These are phyloP conservation scores for Eretmochelys imbricata DNA, from an alignment of 2,113 vertebrate genomes.

Conservation along the genomic window DNA sequence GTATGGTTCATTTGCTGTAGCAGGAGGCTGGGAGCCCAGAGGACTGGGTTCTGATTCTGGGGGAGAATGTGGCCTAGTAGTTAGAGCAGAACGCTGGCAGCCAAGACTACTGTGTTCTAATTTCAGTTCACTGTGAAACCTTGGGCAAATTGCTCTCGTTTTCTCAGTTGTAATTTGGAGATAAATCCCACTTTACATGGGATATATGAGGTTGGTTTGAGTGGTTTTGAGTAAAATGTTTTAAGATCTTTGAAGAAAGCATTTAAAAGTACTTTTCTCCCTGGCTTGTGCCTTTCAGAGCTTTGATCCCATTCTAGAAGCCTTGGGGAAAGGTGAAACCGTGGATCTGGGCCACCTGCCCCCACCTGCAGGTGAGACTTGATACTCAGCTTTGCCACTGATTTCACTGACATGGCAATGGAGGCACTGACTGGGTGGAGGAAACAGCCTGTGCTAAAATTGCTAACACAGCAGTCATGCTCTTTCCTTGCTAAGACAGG, in stretches of 20 bases:
- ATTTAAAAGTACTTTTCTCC: neutral
- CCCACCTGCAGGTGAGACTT: conserved; percentile 85
- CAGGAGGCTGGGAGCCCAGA: neutral
- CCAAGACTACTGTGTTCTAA: neutral
- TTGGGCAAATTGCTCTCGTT: fast-evolving
- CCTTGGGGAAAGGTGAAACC: conserved; percentile 77
- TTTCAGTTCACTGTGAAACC: neutral
- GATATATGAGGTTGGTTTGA: neutral
- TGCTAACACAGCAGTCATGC: neutral
- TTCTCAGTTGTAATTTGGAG: neutral
- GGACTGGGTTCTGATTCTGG: neutral
- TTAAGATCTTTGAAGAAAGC: neutral
- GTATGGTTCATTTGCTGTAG: neutral
- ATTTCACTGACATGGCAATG: neutral
- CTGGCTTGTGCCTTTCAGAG: conserved; percentile 70
- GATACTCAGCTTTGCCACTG: neutral
- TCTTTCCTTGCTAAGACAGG: neutral
- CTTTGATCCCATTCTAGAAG: conserved; percentile 82
- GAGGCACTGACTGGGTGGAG: neutral
- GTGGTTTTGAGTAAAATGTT: fast-evolving
- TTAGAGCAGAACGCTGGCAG: neutral
- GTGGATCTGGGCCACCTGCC: conserved; percentile 83
- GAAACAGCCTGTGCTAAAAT: neutral
- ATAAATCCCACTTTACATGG: fast-evolving
- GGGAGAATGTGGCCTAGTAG: neutral